phyloP scores from a whole-genome alignment of 2,113 vertebrate species.

The Thamnaconus septentrionalis region DNA sequence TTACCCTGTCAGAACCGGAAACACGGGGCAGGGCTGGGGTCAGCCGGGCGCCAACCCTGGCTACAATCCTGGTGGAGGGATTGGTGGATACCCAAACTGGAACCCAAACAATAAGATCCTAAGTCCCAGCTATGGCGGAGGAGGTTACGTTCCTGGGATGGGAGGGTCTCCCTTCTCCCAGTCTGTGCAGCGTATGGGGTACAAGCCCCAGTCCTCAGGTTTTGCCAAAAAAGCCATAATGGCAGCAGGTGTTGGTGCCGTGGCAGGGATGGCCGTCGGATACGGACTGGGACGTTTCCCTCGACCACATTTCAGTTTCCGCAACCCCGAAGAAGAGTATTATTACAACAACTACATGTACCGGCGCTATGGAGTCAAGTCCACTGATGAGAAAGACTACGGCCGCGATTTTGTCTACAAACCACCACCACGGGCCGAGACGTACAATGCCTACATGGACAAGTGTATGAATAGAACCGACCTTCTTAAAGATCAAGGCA shows the following conservation, averaged over 20 bases:
- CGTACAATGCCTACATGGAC: conserved; percentile 69
- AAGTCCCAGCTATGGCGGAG: conserved; percentile 72
- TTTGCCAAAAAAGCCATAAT: conserved; percentile 77
- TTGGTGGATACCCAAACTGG: conserved; percentile 71
- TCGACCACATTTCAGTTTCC: conserved; percentile 71
- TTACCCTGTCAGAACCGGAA: conserved; percentile 56
- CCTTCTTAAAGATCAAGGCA: conserved; percentile 37
- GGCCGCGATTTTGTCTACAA: conserved; percentile 67
- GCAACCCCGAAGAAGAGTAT: conserved; percentile 67
- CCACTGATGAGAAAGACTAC: conserved; percentile 68
- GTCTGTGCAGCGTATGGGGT: conserved; percentile 67
- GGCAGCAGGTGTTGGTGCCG: conserved; percentile 74
- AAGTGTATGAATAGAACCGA: conserved; percentile 67
- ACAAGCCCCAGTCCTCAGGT: conserved; percentile 61
- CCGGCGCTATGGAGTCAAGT: conserved; percentile 54
- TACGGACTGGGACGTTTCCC: conserved; percentile 76
- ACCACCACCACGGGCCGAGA: conserved; percentile 50
- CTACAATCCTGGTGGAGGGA: conserved; percentile 37
- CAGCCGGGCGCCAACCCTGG: conserved; percentile 44
- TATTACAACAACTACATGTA: conserved; percentile 81
- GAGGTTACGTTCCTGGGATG: conserved; percentile 47
- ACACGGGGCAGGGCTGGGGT: conserved; percentile 53
- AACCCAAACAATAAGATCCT: conserved; percentile 77
- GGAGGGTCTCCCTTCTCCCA: conserved; percentile 74
- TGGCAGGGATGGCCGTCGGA: conserved; percentile 77